These are phyloP conservation scores for Lasioglossum malachurum DNA, from an alignment of 2,888 invertebrate species.

Conservation along the genomic window DNA sequence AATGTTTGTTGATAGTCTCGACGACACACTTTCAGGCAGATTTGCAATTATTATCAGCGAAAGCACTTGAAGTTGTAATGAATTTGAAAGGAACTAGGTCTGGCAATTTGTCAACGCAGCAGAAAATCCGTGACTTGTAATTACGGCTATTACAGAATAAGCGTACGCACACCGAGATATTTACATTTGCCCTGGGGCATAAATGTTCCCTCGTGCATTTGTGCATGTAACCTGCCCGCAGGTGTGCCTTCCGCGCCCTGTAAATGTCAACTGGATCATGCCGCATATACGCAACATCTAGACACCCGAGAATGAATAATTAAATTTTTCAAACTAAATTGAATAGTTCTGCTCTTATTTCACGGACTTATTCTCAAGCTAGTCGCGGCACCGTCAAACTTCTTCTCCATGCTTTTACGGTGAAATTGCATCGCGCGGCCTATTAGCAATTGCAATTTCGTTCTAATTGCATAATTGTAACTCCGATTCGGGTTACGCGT, in stretches of 20 bases:
- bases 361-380: background rate
- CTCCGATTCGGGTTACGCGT: conserved; percentile 27
- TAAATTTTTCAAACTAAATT: background rate
- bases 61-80: background rate
- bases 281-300: conserved; percentile 19
- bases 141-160: conserved; percentile 20
- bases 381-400: background rate
- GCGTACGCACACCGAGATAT: conserved; percentile 2
- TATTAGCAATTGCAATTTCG: conserved; percentile 49
- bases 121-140: conserved; percentile 13
- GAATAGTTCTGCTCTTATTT: background rate
- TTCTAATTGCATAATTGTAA: conserved; percentile 41
- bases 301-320: conserved; percentile 33
- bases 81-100: conserved; percentile 16
- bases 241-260: conserved; percentile 54
- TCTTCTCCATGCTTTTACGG: conserved; percentile 9
- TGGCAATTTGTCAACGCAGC: conserved; percentile 9
- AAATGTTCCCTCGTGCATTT: conserved; percentile 45
- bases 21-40: background rate
- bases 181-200: conserved; percentile 52
- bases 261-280: conserved; percentile 44
- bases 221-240: conserved; percentile 41
- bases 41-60: conserved; percentile 14
- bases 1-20: background rate
- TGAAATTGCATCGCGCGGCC: conserved; percentile 33